Percentiles rank a stretch among this genome's conserved stretches.
Conservation (phyloP, 2,797 vertebrate species). For the Peromyscus aztecus region DNA sequence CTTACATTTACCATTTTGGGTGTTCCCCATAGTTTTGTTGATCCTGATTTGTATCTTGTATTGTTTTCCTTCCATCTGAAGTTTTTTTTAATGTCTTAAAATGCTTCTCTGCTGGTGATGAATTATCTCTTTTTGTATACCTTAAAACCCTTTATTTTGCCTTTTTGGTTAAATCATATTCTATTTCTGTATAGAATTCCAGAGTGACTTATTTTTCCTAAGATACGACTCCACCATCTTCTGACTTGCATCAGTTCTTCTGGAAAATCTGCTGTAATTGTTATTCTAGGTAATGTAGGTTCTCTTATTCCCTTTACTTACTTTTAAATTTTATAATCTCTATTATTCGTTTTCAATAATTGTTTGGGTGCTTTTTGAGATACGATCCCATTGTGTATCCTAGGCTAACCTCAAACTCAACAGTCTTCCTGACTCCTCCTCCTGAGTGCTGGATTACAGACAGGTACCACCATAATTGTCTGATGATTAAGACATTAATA, state of each 20-base stretch:
- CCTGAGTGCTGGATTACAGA: not conserved
- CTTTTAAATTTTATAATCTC: conserved; percentile 22
- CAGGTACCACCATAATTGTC: not conserved
- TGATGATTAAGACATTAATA: not conserved
- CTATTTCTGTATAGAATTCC: not conserved
- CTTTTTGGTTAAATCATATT: conserved; percentile 4
- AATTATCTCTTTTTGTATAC: conserved; percentile 5
- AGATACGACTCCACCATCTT: not conserved
- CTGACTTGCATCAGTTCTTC: not conserved
- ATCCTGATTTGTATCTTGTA: conserved; percentile 2
- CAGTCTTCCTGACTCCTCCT: not conserved
- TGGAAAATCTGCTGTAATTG: not conserved
- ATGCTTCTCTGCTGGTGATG: not conserved
- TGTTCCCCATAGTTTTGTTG: not conserved
- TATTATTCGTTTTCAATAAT: not conserved
- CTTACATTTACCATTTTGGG: not conserved
- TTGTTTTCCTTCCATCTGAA: conserved; percentile 12
- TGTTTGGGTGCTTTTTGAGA: not conserved
- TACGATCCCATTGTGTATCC: not conserved
- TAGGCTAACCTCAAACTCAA: not conserved
- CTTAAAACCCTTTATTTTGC: not conserved
- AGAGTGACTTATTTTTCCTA: not conserved
- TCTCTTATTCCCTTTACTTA: not conserved
- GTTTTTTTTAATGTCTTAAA: conserved; percentile 6
- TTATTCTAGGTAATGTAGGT: not conserved